A percentile compares a stretch with the other conserved stretches of the same genome.
Conservation (phyloP, 1,140 invertebrate species). For the Ectropis grisescens region DNA sequence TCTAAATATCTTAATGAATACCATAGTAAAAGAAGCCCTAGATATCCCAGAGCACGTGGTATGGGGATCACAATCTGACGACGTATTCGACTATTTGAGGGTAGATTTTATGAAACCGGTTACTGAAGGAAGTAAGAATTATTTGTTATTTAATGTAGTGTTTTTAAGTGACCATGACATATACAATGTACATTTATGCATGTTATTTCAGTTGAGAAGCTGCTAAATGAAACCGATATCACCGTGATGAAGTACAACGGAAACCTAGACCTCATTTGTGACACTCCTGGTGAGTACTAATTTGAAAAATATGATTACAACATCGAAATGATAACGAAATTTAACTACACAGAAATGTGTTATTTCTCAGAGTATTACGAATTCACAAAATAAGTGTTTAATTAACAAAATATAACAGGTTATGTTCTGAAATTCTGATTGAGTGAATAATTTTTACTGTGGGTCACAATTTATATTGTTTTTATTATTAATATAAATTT, state of each 20-base stretch:
- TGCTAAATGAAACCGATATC: conserved; percentile 79
- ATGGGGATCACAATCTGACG: conserved; percentile 73
- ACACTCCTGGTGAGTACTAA: conserved; percentile 44
- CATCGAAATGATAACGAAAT: no score
- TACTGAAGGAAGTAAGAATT: conserved; percentile 74
- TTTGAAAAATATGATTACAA: conserved; percentile 1
- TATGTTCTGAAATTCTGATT: no score
- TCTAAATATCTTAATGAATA: conserved; percentile 77
- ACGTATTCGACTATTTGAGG: conserved; percentile 75
- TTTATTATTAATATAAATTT: no score
- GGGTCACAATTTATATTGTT: no score
- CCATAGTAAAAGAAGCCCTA: conserved; percentile 75
- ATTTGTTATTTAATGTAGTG: no score
- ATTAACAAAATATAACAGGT: no score
- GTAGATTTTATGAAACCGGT: conserved; percentile 91
- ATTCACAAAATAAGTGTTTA: no score
- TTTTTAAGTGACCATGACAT: no score
- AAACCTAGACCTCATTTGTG: conserved; percentile 67
- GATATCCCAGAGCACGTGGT: conserved; percentile 72
- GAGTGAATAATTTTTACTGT: no score
- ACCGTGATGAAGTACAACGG: conserved; percentile 80
- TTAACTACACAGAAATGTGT: no score
- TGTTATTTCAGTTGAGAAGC: conserved; percentile 74
- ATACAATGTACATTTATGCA: no score
- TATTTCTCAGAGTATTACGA: no score